phyloP scores from a whole-genome alignment of 2,888 invertebrate genomes.

The Erpobdella octoculata region DNA sequence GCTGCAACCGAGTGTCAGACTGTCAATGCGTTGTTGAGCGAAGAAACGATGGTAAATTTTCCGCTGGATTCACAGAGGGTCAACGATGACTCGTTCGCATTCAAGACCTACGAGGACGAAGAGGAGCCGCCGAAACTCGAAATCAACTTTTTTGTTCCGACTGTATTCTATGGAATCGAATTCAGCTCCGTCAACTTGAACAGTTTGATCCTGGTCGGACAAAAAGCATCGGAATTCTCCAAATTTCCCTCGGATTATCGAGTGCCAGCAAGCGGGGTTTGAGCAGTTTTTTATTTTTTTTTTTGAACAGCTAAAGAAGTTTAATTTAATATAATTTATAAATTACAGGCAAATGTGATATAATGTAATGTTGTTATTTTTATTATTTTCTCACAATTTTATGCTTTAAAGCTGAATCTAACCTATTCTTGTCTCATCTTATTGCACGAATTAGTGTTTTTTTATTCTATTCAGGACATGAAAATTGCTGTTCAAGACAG shows the following conservation, averaged over 20 bases:
- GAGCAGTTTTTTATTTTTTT: no score
- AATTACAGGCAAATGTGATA: no score
- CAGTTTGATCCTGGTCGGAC: background rate
- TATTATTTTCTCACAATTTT: no score
- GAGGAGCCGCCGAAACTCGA: background rate
- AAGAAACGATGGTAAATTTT: no score
- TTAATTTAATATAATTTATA: no score
- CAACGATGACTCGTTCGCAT: background rate
- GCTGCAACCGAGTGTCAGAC: no score
- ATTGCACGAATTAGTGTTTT: background rate
- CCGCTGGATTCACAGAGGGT: no score
- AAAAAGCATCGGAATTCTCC: background rate
- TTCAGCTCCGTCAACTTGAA: background rate
- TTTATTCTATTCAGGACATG: background rate
- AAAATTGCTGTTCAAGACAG: background rate
- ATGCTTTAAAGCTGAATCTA: no score
- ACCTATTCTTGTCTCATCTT: no score
- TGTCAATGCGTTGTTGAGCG: no score
- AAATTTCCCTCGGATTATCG: background rate
- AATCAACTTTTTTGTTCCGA: background rate
- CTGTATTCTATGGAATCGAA: background rate
- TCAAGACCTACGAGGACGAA: background rate
- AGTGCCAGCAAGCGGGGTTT: background rate
- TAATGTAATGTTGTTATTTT: no score
- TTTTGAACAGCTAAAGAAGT: no score